Evolutionary conservation across 2,113 vertebrate species (phyloP).

Genomic region (Nestor notabilis): DNA sequence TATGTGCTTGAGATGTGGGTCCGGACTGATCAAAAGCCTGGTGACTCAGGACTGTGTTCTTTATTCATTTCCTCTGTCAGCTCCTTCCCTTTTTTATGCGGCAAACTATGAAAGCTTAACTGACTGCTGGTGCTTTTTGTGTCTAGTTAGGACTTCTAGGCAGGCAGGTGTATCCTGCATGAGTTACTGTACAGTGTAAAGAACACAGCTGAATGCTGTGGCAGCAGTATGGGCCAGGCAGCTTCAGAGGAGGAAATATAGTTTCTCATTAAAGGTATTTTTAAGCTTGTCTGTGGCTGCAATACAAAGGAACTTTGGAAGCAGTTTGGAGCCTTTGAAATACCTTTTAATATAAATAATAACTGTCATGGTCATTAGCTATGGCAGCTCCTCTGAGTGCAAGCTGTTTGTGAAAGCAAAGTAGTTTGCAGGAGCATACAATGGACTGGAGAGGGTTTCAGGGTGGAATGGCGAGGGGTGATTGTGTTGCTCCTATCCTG

Average conservation of each 20-base stretch:
- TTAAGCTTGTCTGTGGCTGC: neutral
- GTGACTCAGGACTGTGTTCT: neutral
- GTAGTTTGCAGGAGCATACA: neutral
- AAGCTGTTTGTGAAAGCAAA: conserved; percentile 2
- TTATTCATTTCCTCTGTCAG: neutral
- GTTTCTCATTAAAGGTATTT: neutral
- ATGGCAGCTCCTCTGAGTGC: neutral
- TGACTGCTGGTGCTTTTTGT: neutral
- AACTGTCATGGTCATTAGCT: neutral
- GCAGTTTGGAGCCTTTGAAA: neutral
- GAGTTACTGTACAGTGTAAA: neutral
- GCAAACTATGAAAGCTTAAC: neutral
- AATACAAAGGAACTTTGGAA: neutral
- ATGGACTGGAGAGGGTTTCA: neutral
- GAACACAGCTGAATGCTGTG: neutral
- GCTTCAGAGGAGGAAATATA: neutral
- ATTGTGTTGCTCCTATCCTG: neutral
- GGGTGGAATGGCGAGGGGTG: neutral
- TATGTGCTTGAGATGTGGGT: neutral
- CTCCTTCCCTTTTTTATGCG: neutral
- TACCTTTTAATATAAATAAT: neutral
- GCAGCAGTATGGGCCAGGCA: neutral
- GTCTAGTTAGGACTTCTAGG: neutral
- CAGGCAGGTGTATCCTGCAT: neutral
- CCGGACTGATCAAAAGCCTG: neutral